Evolutionary conservation across 2,797 vertebrate genomes (phyloP).

Genomic region (Somateria mollissima): DNA sequence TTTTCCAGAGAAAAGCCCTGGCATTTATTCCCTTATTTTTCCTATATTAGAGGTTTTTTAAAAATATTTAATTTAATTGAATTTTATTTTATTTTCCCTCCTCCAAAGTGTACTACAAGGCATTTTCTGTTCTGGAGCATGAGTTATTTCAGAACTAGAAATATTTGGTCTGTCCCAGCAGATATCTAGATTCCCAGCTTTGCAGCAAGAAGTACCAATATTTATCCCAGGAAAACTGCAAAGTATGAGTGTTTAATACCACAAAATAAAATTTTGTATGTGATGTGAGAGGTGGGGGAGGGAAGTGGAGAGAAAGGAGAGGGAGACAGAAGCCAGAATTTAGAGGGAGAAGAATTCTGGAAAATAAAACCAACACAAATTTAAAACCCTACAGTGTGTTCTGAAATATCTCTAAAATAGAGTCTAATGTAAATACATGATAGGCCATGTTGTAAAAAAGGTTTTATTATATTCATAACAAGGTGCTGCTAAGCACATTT

Average conservation of each 20-base stretch:
- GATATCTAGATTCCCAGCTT: background rate
- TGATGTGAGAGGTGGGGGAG: background rate
- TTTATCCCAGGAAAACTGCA: background rate
- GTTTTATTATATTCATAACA: constrained; percentile 25
- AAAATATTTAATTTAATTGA: too few species aligned
- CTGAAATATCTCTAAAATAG: background rate
- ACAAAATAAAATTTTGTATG: background rate
- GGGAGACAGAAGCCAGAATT: background rate
- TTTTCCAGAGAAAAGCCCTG: background rate
- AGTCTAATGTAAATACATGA: background rate
- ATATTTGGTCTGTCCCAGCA: background rate
- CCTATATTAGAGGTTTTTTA: rapidly evolving
- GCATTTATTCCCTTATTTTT: rapidly evolving
- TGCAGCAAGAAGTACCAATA: background rate
- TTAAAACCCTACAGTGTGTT: background rate
- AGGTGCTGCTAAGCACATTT: background rate
- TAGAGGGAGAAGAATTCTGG: background rate
- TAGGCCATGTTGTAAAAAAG: background rate
- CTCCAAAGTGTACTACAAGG: background rate
- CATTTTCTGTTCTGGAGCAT: background rate
- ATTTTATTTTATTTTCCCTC: rapidly evolving
- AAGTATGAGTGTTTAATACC: background rate
- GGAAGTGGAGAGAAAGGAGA: background rate
- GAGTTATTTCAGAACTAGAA: background rate
- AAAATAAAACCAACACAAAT: background rate